Evolutionary conservation across 2,113 vertebrate genomes (phyloP), one percentile per base, ranked within the genome.

Genomic region (Uropsilus gracilis): DNA sequence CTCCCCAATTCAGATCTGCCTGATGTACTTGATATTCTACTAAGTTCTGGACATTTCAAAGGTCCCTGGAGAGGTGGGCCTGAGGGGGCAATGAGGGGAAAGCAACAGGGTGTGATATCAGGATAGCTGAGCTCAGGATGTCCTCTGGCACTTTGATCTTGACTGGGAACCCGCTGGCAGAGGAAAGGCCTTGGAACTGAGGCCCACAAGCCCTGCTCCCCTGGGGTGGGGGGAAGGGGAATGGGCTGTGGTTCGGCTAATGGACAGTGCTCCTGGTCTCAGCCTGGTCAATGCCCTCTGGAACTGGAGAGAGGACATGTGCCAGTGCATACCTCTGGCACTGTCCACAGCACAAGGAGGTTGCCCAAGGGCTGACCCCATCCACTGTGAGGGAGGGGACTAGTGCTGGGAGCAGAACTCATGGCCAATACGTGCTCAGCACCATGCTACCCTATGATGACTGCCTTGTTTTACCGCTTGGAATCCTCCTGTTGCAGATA

Each of bases 291-390:
- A 69, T n/a, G 48, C 34, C 50, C n/a, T 42, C 0, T 42, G 28
- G 46, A 4, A 13, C 12, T 13, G 14, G 11, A 77, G 11, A 24
- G 26, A 53, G 59, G 48, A 24, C 53, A 9, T 14, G 69, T 17
- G 28, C 39, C 4, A 28, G 20, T 44, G 34, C n/a, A 32, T 18
- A 11, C 0, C 32, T 57, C 22, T 22, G 44, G 12, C 63, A 4
- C 53, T 26, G 10, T 30, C 28, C 30, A 10, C 53, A 28, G 46
- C 32, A 22, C 5, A 12, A 75, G 44, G 50, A 69, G 24, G 28
- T n/a, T n/a, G 11, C 2, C 12, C 46, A 37, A 0, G 5, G 57
- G 57, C 59, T 5, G 1, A 46, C 3, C 6, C 55, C 0, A 0
- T 32, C 10, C 2, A 30, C 14, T 1, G 0, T 8, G 1, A 26